Evolutionary conservation across 2,888 invertebrate species (phyloP).

Genomic region (Rhamphomyia laevipes): DNA sequence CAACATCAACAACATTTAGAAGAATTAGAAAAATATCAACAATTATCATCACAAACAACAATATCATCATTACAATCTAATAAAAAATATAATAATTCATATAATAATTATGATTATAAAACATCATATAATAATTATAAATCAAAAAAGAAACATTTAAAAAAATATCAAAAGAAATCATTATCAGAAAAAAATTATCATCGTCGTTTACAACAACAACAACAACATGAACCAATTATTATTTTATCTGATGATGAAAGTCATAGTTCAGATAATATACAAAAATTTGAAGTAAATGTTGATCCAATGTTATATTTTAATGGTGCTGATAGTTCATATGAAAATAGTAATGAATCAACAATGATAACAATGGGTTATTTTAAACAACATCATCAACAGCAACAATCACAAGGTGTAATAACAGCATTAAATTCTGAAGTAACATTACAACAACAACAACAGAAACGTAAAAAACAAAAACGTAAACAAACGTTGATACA

Average conservation of each 20-base stretch:
- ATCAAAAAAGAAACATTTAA: too few species aligned
- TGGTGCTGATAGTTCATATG: slow-evolving; percentile 14
- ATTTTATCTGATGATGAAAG: slow-evolving; percentile 12
- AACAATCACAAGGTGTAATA: not conserved
- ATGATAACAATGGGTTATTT: not conserved
- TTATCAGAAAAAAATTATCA: not conserved
- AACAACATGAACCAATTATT: not conserved
- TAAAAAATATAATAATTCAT: not conserved
- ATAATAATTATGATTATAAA: not conserved
- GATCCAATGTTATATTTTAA: slow-evolving; percentile 19
- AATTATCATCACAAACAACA: not conserved
- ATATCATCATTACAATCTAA: not conserved
- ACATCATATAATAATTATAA: too few species aligned
- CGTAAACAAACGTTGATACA: not conserved
- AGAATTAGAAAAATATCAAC: not conserved
- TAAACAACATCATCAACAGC: not conserved
- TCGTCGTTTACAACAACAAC: too few species aligned
- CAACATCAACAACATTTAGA: not conserved
- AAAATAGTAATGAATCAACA: not conserved
- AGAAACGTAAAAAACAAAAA: not conserved
- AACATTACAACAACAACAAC: not conserved
- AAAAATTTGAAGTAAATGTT: slow-evolving; percentile 18
- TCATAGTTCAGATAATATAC: slow-evolving; percentile 13
- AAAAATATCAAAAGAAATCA: slow-evolving; percentile 3
- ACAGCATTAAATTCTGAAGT: not conserved